Evolutionary conservation across 2,797 vertebrate species (phyloP).

Genomic region (Picus viridis): DNA sequence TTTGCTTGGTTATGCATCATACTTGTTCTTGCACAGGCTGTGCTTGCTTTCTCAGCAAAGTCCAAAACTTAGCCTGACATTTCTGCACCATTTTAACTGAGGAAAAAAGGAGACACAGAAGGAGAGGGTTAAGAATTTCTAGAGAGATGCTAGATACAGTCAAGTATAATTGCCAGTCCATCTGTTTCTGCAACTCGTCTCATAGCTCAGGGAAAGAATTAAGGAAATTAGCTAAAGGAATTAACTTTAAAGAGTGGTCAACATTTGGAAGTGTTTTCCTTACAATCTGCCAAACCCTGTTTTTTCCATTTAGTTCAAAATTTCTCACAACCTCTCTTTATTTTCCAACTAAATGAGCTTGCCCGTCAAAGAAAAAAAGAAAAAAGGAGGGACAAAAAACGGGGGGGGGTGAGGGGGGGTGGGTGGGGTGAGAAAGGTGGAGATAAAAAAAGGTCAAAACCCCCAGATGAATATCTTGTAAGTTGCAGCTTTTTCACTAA

Average conservation of each 20-base stretch:
- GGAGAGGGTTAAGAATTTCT: not conserved
- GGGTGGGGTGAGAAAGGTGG: not conserved
- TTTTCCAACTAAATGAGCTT: not conserved
- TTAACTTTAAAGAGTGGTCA: constrained; percentile 10
- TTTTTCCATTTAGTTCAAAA: constrained; percentile 11
- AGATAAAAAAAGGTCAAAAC: not conserved
- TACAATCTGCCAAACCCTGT: constrained; percentile 12
- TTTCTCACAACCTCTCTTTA: not conserved
- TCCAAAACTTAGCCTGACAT: not conserved
- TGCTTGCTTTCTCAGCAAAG: not conserved
- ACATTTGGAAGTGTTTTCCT: not conserved
- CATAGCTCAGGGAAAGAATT: not conserved
- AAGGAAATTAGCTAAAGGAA: constrained; percentile 12
- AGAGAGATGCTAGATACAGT: not conserved
- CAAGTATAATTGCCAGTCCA: not conserved
- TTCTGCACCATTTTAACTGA: not conserved
- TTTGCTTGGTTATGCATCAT: not conserved
- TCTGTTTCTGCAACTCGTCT: constrained; percentile 6
- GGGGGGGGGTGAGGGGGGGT: too few species aligned
- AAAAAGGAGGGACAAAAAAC: not conserved
- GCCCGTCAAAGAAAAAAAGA: not conserved
- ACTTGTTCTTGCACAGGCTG: not conserved
- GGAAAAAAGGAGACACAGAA: not conserved
- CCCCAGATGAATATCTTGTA: not conserved
- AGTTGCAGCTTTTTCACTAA: not conserved